Percentiles rank a stretch among this genome's conserved stretches.
These are phyloP conservation scores for Charina bottae DNA, from an alignment of 2,113 vertebrate species.

Conservation along the genomic window DNA sequence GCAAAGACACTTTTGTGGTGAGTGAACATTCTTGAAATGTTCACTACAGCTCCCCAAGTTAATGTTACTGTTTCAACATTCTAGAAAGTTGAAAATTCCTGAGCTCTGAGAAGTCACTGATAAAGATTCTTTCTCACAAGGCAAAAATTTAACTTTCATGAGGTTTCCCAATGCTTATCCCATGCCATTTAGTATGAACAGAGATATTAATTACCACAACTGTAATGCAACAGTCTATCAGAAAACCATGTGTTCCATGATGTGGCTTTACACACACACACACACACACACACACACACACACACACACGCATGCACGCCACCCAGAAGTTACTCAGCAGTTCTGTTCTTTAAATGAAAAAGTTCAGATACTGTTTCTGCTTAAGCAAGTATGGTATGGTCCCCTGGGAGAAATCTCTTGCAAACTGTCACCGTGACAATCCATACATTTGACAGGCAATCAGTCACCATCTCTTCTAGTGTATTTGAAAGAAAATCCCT, in stretches of 20 bases:
- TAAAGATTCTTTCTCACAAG: not conserved
- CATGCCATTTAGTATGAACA: not conserved
- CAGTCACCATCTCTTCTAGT: constrained; percentile 54
- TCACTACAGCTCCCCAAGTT: not conserved
- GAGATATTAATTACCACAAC: not conserved
- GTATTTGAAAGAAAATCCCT: constrained; percentile 55
- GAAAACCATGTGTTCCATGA: constrained; percentile 19
- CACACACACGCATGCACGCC: too few relatives aligned
- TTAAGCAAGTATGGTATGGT: constrained; percentile 40
- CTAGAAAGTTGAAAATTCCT: not conserved
- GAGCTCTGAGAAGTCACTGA: not conserved
- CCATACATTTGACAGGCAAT: constrained; percentile 62
- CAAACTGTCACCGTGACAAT: constrained; percentile 42
- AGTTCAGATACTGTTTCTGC: constrained; percentile 17
- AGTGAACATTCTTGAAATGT: not conserved
- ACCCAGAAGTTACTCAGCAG: constrained; percentile 26
- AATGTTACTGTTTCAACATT: not conserved
- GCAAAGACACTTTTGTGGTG: too few relatives aligned
- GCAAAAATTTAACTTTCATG: not conserved
- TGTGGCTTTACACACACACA: not conserved
- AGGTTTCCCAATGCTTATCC: too few relatives aligned
- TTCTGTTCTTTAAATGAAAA: constrained; percentile 44
- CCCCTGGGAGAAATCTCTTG: constrained; percentile 51
- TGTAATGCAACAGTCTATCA: not conserved
- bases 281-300: not conserved